Conservation (phyloP, 1,140 invertebrate species). For the Caenorhabditis tropicalis region DNA sequence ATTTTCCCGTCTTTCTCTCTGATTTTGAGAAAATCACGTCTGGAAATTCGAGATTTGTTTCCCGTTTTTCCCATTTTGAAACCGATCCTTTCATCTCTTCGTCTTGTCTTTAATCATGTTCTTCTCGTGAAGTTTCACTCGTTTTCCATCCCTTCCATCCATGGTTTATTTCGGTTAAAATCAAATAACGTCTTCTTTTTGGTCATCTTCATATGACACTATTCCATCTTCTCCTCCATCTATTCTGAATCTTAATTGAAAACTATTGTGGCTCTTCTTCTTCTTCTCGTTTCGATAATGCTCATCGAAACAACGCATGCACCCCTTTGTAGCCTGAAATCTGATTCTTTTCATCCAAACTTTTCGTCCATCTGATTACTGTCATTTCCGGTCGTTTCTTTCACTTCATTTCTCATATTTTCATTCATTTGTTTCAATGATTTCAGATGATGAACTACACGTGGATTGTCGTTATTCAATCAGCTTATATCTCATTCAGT, state of each 20-base stretch:
- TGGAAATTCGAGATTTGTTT: background rate
- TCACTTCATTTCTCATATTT: background rate
- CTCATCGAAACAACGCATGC: slow-evolving; percentile 10
- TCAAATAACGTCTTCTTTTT: slow-evolving; percentile 19
- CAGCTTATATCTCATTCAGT: background rate
- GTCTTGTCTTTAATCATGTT: background rate
- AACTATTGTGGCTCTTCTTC: background rate
- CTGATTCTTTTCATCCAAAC: background rate
- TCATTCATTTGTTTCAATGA: background rate
- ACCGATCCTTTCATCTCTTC: slow-evolving; percentile 11
- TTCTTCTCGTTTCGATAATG: background rate
- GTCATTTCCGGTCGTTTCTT: background rate
- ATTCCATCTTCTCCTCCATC: background rate
- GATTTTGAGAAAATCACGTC: background rate
- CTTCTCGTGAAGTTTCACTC: background rate
- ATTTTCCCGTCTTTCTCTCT: background rate
- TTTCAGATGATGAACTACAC: slow-evolving; percentile 37
- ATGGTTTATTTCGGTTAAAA: background rate
- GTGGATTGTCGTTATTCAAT: background rate
- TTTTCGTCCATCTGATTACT: background rate
- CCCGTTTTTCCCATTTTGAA: background rate
- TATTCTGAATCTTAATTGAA: background rate
- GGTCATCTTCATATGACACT: background rate
- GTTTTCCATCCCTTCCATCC: background rate
- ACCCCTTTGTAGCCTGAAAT: background rate